These are phyloP conservation scores for Ectropis crepuscularia DNA, from an alignment of 2,888 invertebrate species.

Conservation along the genomic window DNA sequence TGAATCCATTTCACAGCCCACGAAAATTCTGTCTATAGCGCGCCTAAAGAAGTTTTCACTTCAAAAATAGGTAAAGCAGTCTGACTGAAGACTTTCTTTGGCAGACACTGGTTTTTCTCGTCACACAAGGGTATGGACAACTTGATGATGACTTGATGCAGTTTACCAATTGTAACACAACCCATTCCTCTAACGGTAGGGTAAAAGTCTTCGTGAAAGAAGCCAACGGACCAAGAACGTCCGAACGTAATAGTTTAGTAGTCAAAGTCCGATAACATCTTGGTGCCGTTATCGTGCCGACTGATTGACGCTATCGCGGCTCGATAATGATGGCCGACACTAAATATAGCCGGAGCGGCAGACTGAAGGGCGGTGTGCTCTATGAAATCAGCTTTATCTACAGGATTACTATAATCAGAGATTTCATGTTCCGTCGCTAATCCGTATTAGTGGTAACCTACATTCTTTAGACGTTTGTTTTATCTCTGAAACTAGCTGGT, in stretches of 20 bases:
- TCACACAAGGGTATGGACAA: too few relatives aligned
- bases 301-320: conserved; percentile 53
- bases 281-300: conserved; percentile 33
- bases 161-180: too few relatives aligned
- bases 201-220: too few relatives aligned
- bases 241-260: background rate
- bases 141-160: too few relatives aligned
- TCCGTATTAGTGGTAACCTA: conserved; percentile 12
- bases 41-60: too few relatives aligned
- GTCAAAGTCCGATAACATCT: conserved; percentile 38
- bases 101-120: too few relatives aligned
- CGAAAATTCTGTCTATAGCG: too few relatives aligned
- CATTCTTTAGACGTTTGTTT: background rate
- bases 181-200: too few relatives aligned
- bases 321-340: conserved; percentile 46
- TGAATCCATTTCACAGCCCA: too few relatives aligned
- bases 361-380: conserved; percentile 17
- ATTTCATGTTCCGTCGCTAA: conserved; percentile 5
- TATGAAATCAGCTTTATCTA: conserved; percentile 6
- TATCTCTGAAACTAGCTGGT: background rate
- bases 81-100: too few relatives aligned
- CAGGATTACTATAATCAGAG: conserved; percentile 8
- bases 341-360: conserved; percentile 44
- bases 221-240: background rate
- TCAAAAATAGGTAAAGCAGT: too few relatives aligned